phyloP scores from a whole-genome alignment of 2,888 invertebrate genomes.

The Cheiracanthium punctorium region DNA sequence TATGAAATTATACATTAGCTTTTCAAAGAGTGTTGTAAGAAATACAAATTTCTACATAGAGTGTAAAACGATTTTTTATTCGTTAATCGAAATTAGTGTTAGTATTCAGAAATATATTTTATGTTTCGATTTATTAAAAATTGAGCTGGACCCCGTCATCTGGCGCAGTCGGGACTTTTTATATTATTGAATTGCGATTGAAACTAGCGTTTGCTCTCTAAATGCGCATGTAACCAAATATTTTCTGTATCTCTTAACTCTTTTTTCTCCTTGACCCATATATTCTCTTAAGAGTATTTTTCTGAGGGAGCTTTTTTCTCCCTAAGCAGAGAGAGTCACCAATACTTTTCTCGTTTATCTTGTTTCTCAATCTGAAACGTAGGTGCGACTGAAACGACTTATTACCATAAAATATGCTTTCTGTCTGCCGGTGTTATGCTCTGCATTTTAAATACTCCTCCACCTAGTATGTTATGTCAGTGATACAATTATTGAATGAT shows the following conservation, averaged over 20 bases:
- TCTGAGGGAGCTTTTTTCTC: not conserved
- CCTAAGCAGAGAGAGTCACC: not conserved
- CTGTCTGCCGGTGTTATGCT: not conserved
- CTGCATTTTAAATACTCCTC: not conserved
- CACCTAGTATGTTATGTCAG: not conserved
- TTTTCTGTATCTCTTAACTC: not conserved
- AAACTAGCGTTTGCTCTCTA: not conserved
- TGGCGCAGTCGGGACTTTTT: no score
- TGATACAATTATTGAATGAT: not conserved
- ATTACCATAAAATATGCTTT: constrained; percentile 8
- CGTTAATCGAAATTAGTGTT: no score
- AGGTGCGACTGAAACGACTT: not conserved
- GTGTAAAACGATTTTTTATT: no score
- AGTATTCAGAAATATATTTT: no score
- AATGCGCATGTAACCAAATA: not conserved
- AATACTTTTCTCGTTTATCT: not conserved
- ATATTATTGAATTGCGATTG: no score
- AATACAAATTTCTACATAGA: no score
- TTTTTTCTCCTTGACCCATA: not conserved
- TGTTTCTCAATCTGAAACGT: constrained; percentile 5
- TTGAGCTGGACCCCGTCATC: no score
- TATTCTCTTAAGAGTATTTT: not conserved
- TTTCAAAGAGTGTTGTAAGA: no score
- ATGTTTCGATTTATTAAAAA: no score
- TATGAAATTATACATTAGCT: no score